Evolutionary conservation across 2,797 vertebrate genomes (phyloP).

Genomic region (Intellagama lesueurii): DNA sequence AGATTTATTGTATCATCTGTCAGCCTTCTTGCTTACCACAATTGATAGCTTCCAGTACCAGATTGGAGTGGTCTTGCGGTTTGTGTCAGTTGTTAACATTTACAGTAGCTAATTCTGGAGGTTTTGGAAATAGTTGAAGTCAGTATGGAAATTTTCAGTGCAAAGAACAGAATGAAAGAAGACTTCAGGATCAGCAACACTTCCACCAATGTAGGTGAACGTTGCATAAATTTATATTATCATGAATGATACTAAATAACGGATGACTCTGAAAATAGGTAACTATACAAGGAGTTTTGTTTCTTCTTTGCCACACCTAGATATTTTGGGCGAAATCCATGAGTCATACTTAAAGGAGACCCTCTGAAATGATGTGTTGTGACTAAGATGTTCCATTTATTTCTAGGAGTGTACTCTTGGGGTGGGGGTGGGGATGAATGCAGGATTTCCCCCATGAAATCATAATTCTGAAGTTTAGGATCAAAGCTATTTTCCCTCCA

Average conservation of each 20-base stretch:
- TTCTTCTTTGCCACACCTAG: background rate
- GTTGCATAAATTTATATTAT: conserved; percentile 43
- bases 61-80: conserved; percentile 49
- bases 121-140: conserved; percentile 49
- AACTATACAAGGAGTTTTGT: background rate
- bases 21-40: conserved; percentile 22
- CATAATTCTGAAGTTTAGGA: background rate
- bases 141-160: conserved; percentile 23
- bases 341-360: background rate
- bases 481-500: too few species aligned
- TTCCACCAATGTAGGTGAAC: conserved; percentile 10
- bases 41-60: conserved; percentile 32
- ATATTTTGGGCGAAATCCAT: background rate
- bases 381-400: background rate
- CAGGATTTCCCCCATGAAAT: background rate
- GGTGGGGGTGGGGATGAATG: background rate
- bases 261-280: conserved; percentile 18
- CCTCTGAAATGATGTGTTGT: background rate
- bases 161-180: conserved; percentile 18
- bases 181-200: conserved; percentile 52
- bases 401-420: background rate
- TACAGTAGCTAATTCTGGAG: conserved; percentile 65
- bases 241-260: conserved; percentile 26
- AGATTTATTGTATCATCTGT: conserved; percentile 57
- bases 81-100: conserved; percentile 66